These are phyloP conservation scores for Chaetops frenatus DNA, from an alignment of 2,113 vertebrate genomes.

Conservation along the genomic window DNA sequence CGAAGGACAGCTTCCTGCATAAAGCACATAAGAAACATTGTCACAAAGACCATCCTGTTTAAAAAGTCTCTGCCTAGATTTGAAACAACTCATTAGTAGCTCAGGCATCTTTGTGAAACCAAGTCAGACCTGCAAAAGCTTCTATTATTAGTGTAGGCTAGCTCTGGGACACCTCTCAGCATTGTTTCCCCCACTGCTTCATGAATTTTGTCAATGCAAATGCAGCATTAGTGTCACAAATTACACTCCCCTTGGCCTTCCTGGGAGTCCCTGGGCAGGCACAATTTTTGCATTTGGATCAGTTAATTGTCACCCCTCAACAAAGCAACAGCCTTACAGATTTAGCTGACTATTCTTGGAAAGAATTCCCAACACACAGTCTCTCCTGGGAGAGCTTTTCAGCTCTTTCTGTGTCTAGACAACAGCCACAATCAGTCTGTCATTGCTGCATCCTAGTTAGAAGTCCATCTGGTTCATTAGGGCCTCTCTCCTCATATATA, in stretches of 20 bases:
- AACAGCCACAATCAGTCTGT: neutral
- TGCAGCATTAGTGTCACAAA: neutral
- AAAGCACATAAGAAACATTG: neutral
- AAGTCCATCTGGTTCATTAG: neutral
- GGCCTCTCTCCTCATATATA: neutral
- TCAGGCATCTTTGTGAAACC: neutral
- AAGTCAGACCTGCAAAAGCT: neutral
- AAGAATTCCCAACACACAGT: neutral
- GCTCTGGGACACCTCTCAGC: neutral
- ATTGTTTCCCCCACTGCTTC: neutral
- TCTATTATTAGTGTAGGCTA: neutral
- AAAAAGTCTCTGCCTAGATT: neutral
- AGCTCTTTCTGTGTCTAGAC: neutral
- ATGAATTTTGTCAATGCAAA: neutral
- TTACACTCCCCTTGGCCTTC: neutral
- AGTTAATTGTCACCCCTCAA: neutral
- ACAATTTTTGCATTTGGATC: neutral
- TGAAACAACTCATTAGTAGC: neutral
- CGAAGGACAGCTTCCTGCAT: conserved; percentile 62
- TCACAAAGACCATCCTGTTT: neutral
- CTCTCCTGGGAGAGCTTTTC: neutral
- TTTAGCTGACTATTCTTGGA: neutral
- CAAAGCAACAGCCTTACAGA: neutral
- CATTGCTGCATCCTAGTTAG: neutral
- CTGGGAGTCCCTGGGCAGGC: neutral